These are phyloP conservation scores for Metopia argyrocephala DNA, from an alignment of 2,888 invertebrate species.

Conservation along the genomic window DNA sequence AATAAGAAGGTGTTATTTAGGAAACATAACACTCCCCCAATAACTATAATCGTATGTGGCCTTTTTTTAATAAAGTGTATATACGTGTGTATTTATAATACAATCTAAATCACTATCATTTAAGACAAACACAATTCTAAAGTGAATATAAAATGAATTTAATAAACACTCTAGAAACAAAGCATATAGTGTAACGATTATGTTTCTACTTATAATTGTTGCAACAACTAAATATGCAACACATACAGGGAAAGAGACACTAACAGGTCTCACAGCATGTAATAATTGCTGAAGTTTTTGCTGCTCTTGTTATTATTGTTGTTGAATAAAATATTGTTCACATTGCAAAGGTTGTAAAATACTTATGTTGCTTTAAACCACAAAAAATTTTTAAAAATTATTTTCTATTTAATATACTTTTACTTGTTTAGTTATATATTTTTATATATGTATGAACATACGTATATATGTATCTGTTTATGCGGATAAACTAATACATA, in stretches of 20 bases:
- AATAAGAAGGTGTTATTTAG: no score
- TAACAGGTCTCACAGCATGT: background rate
- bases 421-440: background rate
- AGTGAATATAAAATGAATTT: background rate
- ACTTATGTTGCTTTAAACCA: slow-evolving; percentile 23
- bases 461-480: background rate
- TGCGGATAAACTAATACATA: no score
- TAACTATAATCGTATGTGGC: no score
- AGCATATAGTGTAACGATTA: background rate
- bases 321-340: background rate
- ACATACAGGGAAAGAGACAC: background rate
- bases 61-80: no score
- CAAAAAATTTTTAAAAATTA: no score
- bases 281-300: background rate
- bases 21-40: no score
- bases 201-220: background rate
- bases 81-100: background rate
- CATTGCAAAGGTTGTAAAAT: background rate
- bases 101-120: background rate
- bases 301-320: background rate
- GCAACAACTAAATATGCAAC: background rate
- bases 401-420: no score
- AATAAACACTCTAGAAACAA: background rate
- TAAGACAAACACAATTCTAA: no score
- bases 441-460: background rate